Evolutionary conservation across 2,797 vertebrate genomes (phyloP).

Genomic region (Iguana delicatissima): DNA sequence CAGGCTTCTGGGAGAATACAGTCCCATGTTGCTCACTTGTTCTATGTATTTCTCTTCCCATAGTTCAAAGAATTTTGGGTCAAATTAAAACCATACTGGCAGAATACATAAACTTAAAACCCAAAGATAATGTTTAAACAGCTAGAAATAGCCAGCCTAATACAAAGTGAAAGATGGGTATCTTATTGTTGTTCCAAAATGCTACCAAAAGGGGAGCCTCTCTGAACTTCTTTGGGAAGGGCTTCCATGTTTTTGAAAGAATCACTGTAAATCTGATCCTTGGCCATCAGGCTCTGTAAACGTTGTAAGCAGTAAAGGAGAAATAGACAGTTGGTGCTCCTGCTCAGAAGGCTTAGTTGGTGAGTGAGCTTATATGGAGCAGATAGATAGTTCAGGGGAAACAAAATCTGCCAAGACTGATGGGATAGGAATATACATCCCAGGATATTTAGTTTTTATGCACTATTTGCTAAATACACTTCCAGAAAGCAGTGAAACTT

Average conservation of each 20-base stretch:
- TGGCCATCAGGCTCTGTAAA: background rate
- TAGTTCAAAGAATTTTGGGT: background rate
- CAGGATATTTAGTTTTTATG: background rate
- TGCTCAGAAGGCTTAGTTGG: background rate
- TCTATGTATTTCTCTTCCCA: background rate
- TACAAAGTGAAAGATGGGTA: background rate
- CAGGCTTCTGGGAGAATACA: too few species aligned
- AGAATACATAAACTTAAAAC: background rate
- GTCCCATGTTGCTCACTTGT: too few species aligned
- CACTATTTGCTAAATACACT: background rate
- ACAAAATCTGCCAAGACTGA: background rate
- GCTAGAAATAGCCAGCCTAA: background rate
- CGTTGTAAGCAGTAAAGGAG: background rate
- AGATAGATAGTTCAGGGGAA: background rate
- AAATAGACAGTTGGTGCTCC: background rate
- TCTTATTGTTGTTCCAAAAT: background rate
- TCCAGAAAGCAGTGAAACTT: background rate
- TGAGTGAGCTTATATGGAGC: background rate
- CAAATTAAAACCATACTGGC: background rate
- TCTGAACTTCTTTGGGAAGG: background rate
- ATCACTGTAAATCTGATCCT: background rate
- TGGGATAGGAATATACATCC: background rate
- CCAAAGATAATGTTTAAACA: background rate
- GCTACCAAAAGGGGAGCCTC: background rate
- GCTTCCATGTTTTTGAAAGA: background rate